Percentiles rank a stretch among this genome's conserved stretches.
phyloP scores from a whole-genome alignment of 2,888 invertebrate species.

The Drosophila tanythrix region DNA sequence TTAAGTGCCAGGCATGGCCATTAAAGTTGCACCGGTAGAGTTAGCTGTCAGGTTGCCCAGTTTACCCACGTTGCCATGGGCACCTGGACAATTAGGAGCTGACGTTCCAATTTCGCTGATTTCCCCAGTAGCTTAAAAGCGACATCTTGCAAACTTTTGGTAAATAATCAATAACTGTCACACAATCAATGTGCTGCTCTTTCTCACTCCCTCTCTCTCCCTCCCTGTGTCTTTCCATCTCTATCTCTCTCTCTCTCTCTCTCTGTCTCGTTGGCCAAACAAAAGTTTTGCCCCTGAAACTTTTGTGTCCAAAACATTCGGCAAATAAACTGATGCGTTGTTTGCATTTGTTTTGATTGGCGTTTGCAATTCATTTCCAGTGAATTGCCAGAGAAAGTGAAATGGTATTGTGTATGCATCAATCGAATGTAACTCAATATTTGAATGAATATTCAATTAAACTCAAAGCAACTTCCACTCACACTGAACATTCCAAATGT shows the following conservation, averaged over 20 bases:
- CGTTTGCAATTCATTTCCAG: conserved; percentile 40
- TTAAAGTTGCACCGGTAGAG: conserved; percentile 47
- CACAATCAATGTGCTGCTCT: conserved; percentile 30
- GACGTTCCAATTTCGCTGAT: conserved; percentile 65
- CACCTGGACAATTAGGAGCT: conserved; percentile 60
- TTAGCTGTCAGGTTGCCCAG: conserved; percentile 18
- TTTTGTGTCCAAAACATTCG: conserved; percentile 56
- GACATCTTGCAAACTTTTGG: conserved; percentile 30
- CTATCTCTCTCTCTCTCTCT: background rate
- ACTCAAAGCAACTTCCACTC: conserved; percentile 2
- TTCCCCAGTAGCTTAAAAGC: conserved; percentile 54
- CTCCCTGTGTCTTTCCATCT: background rate
- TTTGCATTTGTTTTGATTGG: conserved; percentile 68
- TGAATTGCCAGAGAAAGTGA: conserved; percentile 35
- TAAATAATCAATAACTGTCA: conserved; percentile 76
- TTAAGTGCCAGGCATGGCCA: conserved; percentile 28
- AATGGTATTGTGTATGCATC: conserved; percentile 41
- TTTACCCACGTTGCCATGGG: conserved; percentile 36
- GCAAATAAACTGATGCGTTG: conserved; percentile 54
- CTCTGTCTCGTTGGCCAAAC: background rate
- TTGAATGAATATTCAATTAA: conserved; percentile 61
- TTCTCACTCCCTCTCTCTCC: background rate
- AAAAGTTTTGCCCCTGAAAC: conserved; percentile 47
- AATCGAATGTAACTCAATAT: conserved; percentile 48
- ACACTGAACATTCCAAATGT: conserved; percentile 18